Evolutionary conservation across 2,797 vertebrate species (phyloP).

Genomic region (Dicrostonyx torquatus): DNA sequence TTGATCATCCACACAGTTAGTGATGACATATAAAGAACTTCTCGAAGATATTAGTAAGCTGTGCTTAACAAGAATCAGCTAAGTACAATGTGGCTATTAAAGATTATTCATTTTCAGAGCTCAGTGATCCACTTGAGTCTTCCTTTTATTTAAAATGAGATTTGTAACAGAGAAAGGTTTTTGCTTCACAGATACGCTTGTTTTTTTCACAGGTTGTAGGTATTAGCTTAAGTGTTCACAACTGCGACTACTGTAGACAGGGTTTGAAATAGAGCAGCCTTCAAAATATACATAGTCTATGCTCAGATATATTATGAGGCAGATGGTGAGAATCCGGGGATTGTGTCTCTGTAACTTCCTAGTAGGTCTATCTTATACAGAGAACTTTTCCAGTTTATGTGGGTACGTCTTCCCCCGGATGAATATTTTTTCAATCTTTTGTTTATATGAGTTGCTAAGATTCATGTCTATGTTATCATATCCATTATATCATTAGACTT

Average conservation of each 20-base stretch:
- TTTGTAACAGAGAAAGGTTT: neutral
- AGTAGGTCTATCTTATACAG: neutral
- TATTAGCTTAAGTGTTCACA: neutral
- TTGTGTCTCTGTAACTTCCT: neutral
- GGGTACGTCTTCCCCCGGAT: neutral
- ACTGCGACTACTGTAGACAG: neutral
- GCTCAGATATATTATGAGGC: neutral
- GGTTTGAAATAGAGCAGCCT: slow-evolving; percentile 6
- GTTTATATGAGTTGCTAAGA: neutral
- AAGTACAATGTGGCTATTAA: neutral
- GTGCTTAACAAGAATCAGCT: neutral
- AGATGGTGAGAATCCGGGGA: neutral
- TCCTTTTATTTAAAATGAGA: slow-evolving; percentile 34
- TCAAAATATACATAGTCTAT: neutral
- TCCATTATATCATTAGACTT: neutral
- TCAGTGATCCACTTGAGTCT: neutral
- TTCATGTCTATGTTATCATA: neutral
- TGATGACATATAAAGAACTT: neutral
- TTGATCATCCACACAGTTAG: neutral
- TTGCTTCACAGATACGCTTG: neutral
- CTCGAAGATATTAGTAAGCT: neutral
- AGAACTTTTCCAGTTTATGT: neutral
- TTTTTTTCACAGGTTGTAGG: neutral
- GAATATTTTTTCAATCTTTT: neutral
- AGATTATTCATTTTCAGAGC: neutral